Conservation (phyloP, 2,113 vertebrate species). For the Meles meles region DNA sequence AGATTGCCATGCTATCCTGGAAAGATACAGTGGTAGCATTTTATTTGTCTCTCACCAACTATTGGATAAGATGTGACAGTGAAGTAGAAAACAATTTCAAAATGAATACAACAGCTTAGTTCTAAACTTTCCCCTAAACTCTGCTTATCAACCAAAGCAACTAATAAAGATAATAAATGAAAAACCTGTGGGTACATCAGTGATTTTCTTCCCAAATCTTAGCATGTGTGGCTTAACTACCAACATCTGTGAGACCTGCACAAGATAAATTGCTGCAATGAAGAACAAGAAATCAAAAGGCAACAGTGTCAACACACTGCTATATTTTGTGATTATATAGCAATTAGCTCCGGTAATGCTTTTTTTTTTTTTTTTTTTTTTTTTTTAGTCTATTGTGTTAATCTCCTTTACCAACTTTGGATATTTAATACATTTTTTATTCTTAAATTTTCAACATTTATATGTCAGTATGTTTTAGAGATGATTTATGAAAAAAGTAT, state of each 20-base stretch:
- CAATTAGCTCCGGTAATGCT: neutral
- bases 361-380: neutral
- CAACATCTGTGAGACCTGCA: neutral
- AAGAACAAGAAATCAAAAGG: neutral
- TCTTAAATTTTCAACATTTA: neutral
- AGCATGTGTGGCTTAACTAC: neutral
- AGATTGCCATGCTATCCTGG: neutral
- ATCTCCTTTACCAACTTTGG: neutral
- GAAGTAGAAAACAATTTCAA: neutral
- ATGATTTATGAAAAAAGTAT: neutral
- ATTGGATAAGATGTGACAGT: neutral
- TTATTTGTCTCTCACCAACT: neutral
- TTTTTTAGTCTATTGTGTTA: neutral
- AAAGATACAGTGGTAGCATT: neutral
- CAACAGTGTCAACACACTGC: neutral
- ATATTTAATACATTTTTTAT: neutral
- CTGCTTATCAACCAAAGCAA: neutral
- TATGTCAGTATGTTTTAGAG: neutral
- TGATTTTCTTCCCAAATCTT: neutral
- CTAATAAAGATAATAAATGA: neutral
- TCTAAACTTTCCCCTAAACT: neutral
- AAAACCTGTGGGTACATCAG: neutral
- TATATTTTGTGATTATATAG: neutral
- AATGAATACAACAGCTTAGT: neutral
- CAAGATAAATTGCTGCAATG: neutral